Base-by-base conservation (phyloP, 1,140 invertebrate genomes). In the Drosophila serrata region DNA sequence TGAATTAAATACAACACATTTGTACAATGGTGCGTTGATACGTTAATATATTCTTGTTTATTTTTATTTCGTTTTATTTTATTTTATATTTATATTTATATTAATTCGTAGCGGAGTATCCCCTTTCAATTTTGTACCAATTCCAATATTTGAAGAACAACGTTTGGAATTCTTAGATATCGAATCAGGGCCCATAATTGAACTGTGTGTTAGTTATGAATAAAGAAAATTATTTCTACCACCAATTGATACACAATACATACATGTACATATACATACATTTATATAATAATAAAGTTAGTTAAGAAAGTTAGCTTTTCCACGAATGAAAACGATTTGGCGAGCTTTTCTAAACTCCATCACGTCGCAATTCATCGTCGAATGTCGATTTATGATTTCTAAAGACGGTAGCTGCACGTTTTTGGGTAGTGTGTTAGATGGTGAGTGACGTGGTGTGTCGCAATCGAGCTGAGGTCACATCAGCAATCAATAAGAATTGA, bases 401-500 rank as follows among this genome's bases (percentile, higher is more conserved):
- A 27, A 13, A 6, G 6, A 45, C 3, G 19, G 3, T 24, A 13
- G 22, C 43, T 27, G 15, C 15, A 13, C 45, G 6, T 4, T 22
- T 27, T 7, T 46, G 22, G 15, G 17, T 12, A 9, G 19, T n/a
- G n/a, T 13, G 42, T 12, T 27, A 15, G 45, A n/a, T 27, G 24
- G 15, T n/a, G 45, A 13, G 24, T 48, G 13, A n/a, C 15, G 8
- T 4, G 7, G 24, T 29, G 24, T 29, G 27, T 29, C 24, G 9
- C 24, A 15, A 9, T n/a, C 3, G 24, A 48, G 24, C 8, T 48
- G 5, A 15, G 17, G 46, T 29, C 24, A 29, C 46, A 49, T 29
- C 15, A 29, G 46, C 15, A 29, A n/a, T 24, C 24, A 46, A 48
- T n/a, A 48, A n/a, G 15, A 49, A 49, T 27, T 29, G 46, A 49